Evolutionary conservation across 2,888 invertebrate genomes (phyloP), one percentile per base, ranked within the genome.

Genomic region (Amphipyra berbera): DNA sequence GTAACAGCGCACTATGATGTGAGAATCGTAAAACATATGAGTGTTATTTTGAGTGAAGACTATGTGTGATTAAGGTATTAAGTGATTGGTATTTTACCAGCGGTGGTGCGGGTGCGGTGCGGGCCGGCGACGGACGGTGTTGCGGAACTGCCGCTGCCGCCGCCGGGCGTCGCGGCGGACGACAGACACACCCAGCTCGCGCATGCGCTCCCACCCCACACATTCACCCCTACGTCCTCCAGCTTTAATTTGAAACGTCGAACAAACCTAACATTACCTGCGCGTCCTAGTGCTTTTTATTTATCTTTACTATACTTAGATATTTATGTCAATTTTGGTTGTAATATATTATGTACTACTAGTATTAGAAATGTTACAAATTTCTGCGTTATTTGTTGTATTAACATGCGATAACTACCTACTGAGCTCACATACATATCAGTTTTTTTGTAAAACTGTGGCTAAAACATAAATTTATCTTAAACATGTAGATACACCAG

Each of bases 181-280:
- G 84, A 78, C 79, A 87, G 93, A 93, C 94, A 94, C 94, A 91
- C 94, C 93, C 94, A 88, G 84, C 79, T 83, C 86, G 85, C 94
- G 92, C 94, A 93, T 93, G 94, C 94, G 94, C 83, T 72, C 69
- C 70, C 74, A 73, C 79, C 79, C 70, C 78, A 80, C 75, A 81
- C 68, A 74, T 68, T 73, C 78, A 79, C 80, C 83, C 82, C 73
- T 79, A 76, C 62, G 65, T 76, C 73, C 75, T 76, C 78, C 74
- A 67, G 64, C 60, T 71, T 71, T 73, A 52, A 69, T 77, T 73
- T 68, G 55, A 76, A 72, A 68, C 68, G 63, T 59, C 61, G 56
- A 73, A 76, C 72, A 77, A 79, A 73, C 64, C 74, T 68, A 75
- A 76, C 74, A 70, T 70, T 70, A 76, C 78, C 73, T 69, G 70